phyloP scores from a whole-genome alignment of 2,888 invertebrate species.

The Leucoma salicis region DNA sequence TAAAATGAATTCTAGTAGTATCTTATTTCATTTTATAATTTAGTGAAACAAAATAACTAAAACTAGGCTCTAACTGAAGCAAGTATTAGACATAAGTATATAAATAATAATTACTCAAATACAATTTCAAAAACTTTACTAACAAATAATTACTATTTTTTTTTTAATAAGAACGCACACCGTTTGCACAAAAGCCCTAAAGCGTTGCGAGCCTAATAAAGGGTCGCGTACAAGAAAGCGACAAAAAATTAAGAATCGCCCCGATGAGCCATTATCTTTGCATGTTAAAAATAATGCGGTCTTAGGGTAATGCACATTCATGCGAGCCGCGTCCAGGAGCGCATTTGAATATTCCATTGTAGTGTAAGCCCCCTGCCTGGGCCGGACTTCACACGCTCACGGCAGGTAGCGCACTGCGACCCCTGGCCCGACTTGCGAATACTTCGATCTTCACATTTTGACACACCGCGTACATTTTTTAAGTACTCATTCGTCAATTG shows the following conservation, averaged over 20 bases:
- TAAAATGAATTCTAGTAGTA: background rate
- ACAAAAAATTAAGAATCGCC: conserved; percentile 79
- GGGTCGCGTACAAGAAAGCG: conserved; percentile 67
- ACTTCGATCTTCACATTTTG: conserved; percentile 32
- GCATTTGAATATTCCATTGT: conserved; percentile 77
- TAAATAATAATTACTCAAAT: background rate
- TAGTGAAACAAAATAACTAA: no score
- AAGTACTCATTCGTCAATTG: background rate
- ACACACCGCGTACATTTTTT: conserved; percentile 9
- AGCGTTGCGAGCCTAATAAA: conserved; percentile 73
- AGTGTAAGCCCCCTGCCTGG: conserved; percentile 56
- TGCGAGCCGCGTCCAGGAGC: conserved; percentile 78
- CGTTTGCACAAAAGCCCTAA: conserved; percentile 75
- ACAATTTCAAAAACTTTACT: conserved; percentile 1
- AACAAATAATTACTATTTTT: conserved; percentile 46
- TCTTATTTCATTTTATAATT: no score
- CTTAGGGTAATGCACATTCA: conserved; percentile 80
- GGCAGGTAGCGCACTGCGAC: conserved; percentile 45
- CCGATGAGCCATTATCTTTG: conserved; percentile 80
- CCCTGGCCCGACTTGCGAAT: conserved; percentile 25
- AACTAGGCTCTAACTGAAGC: no score
- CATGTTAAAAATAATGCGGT: conserved; percentile 81
- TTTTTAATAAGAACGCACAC: conserved; percentile 69
- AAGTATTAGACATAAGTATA: no score
- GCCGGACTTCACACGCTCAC: conserved; percentile 81